A percentile compares a stretch with the other conserved stretches of the same genome.
These are phyloP conservation scores for Drosophila sp. DNA, from an alignment of 1,140 invertebrate species.

Conservation along the genomic window DNA sequence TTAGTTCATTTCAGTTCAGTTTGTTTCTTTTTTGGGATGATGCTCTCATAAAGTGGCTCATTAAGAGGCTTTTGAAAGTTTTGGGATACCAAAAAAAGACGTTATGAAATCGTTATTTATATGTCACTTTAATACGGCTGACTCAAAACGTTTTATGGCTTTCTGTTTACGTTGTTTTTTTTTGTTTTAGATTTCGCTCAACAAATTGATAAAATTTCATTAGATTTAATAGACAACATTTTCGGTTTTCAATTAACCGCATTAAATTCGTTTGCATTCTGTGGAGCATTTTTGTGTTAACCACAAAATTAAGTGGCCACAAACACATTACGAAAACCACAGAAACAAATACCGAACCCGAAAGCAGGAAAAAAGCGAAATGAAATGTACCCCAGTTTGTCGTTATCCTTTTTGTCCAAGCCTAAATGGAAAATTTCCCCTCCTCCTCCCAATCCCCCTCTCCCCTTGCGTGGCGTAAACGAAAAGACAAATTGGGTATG, in stretches of 20 bases:
- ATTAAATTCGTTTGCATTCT: constrained; percentile 22
- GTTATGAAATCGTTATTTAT: constrained; percentile 53
- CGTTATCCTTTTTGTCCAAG: constrained; percentile 55
- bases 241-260: constrained; percentile 71
- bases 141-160: constrained; percentile 51
- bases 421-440: constrained; percentile 47
- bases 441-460: neutral
- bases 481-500: constrained; percentile 65
- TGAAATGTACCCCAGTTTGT: constrained; percentile 16
- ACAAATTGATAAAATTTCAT: constrained; percentile 49
- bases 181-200: constrained; percentile 22
- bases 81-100: constrained; percentile 34
- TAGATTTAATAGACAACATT: constrained; percentile 48
- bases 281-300: constrained; percentile 46
- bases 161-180: neutral
- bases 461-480: constrained; percentile 5
- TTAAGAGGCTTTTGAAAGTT: constrained; percentile 63
- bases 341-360: constrained; percentile 7
- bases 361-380: constrained; percentile 22
- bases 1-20: constrained; percentile 38
- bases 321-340: constrained; percentile 44
- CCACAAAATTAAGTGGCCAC: constrained; percentile 75
- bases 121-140: constrained; percentile 46
- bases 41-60: constrained; percentile 61
- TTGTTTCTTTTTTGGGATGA: constrained; percentile 40